Percentiles rank a stretch among this genome's conserved stretches.
Conservation (phyloP, 1,140 invertebrate genomes). For the Ephestia elutella region DNA sequence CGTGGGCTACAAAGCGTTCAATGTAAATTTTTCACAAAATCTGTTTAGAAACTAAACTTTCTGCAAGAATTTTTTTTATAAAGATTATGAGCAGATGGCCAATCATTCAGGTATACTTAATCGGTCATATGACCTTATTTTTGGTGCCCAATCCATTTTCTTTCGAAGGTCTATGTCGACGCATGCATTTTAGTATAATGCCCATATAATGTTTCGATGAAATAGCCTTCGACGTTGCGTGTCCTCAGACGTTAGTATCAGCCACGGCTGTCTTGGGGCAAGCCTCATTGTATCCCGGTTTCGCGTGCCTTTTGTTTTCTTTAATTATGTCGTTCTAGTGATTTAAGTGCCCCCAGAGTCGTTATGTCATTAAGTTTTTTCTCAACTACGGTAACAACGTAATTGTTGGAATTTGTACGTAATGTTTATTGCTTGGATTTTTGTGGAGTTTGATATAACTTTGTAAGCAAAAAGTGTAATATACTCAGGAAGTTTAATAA, state of each 20-base stretch:
- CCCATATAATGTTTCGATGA: slow-evolving; percentile 70
- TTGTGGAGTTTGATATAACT: neutral
- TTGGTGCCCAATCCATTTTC: neutral
- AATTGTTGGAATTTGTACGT: neutral
- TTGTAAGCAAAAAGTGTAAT: no score
- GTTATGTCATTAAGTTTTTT: slow-evolving; percentile 25
- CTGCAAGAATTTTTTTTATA: no score
- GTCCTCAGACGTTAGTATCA: slow-evolving; percentile 46
- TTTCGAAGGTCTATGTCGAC: slow-evolving; percentile 31
- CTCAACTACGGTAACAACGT: neutral
- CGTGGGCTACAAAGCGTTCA: no score
- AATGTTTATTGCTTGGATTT: slow-evolving; percentile 10
- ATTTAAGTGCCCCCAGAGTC: slow-evolving; percentile 13
- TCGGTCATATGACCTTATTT: no score
- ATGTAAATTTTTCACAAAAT: no score
- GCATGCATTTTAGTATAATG: slow-evolving; percentile 71
- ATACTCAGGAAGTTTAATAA: no score
- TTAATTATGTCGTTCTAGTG: slow-evolving; percentile 23
- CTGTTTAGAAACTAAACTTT: no score
- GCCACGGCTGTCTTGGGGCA: slow-evolving; percentile 45
- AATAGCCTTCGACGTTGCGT: slow-evolving; percentile 54
- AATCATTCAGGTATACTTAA: no score
- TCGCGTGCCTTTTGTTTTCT: slow-evolving; percentile 12
- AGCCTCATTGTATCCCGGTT: slow-evolving; percentile 6
- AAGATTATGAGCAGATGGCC: no score